Evolutionary conservation across 2,797 vertebrate species (phyloP), one percentile per base, ranked within the genome.

Genomic region (Malurus splendens): DNA sequence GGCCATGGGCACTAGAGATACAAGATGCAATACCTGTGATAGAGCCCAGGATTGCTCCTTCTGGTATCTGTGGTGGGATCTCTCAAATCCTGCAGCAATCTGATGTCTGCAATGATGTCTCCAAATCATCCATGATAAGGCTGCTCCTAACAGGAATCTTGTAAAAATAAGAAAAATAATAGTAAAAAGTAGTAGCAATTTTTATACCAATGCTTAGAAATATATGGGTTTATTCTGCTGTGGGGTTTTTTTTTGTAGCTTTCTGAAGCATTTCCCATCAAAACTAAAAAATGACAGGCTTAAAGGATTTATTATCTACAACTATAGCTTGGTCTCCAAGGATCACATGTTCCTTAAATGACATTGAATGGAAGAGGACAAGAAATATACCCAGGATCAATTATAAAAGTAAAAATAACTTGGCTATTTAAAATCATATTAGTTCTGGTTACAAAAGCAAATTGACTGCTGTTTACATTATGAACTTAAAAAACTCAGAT

Each of bases 331-430:
- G 20, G 25, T 81, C 32, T 91, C 75, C 42, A 75, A 90, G 39
- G 47, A 45, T 81, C 73, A 48, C 44, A 38, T 57, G 27, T 57
- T 85, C 23, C 32, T 77, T 59, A 55, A 55, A 7, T 57, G 61
- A 45, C 32, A 64, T 24, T 82, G 57, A 92, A 60, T 50, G 25
- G 23, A 81, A 90, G 42, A 89, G 45, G 45, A 86, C 28, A 50
- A 89, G 68, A 92, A 80, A 41, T 50, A 68, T 28, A 81, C 3
- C 7, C n/a, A 38, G 65, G 45, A 77, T 78, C 52, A 81, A 90
- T 67, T 86, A 86, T 51, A 70, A 66, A 86, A 77, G 23, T 57
- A 93, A 93, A 95, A 94, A 82, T 85, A 92, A 6, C 61, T 74
- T 71, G 24, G 22, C 44, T 91, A 45, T 80, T 88, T 91, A 68